Base-by-base conservation (phyloP, 2,113 vertebrate genomes). In the Istiophorus platypterus region DNA sequence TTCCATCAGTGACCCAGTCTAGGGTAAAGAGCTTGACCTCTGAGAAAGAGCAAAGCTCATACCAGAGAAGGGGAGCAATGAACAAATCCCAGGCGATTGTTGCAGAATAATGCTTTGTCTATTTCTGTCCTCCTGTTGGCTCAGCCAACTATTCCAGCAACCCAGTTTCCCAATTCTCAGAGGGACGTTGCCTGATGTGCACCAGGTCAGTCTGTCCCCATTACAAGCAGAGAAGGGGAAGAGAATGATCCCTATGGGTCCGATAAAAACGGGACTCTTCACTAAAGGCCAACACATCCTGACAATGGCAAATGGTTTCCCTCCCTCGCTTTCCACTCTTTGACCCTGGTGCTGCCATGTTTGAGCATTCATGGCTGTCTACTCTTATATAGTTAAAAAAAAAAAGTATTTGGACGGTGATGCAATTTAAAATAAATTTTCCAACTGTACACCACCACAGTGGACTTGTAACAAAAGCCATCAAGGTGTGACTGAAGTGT, bases 111-210 rank as follows among this genome's bases (percentile, higher is more conserved):
- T 42, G 61, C 72, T 78, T 63, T 64, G 72, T 82, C 80, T 89
- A 85, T 89, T 86, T 87, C 75, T 85, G 27, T 78, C 59, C 80
- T 87, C 29, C 59, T 73, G 54, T 80, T 88, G 63, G 80, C 76
- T 81, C 66, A 66, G 66, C 20, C 66, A 66, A 63, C 67, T 62
- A 76, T 72, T 75, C 56, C 61, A 59, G 69, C 80, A 91, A 80
- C 90, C 89, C 81, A 88, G 83, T 90, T 92, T 92, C 65, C 73
- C 11, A 20, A 56, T 51, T 86, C 90, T 85, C 86, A 67, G 73
- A 78, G 90, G 89, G 81, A 78, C 22, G 72, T 18, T 51, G 63
- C 86, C 54, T 78, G 71, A 83, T 78, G 80, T 81, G 73, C 85
- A 80, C 39, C 68, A 66, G 83, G 79, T 58, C 78, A 64, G 84